phyloP scores from a whole-genome alignment of 1,140 invertebrate species.

The Geopemphigus sp. region DNA sequence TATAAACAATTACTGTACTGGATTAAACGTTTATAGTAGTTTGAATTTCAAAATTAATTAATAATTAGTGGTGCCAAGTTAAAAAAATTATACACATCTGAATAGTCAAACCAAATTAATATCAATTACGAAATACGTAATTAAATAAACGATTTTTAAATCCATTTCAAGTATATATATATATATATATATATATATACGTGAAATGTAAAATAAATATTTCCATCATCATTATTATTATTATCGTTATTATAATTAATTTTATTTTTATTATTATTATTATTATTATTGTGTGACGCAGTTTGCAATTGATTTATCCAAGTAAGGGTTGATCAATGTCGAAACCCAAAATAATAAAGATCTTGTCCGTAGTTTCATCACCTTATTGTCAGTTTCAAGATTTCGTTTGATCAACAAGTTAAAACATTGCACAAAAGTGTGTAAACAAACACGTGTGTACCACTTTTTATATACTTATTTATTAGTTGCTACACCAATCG shows the following conservation, averaged over 20 bases:
- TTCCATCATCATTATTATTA: background rate
- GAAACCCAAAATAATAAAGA: background rate
- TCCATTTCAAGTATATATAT: too few relatives aligned
- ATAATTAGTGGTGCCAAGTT: too few relatives aligned
- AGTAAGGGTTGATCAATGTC: background rate
- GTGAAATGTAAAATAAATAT: background rate
- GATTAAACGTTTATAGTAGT: too few relatives aligned
- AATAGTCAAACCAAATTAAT: too few relatives aligned
- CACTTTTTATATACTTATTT: too few relatives aligned
- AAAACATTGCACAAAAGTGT: background rate
- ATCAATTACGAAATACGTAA: background rate
- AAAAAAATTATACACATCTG: too few relatives aligned
- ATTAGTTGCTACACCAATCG: background rate
- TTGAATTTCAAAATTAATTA: too few relatives aligned
- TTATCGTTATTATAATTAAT: background rate
- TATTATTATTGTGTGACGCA: conserved; percentile 7
- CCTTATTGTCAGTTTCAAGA: background rate
- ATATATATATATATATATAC: background rate
- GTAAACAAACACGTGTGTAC: conserved; percentile 29
- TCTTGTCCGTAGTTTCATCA: background rate
- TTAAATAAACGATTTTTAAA: background rate
- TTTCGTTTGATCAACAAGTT: background rate
- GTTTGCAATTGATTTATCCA: background rate
- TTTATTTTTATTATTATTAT: background rate
- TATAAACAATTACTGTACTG: too few relatives aligned